These are phyloP conservation scores for Heliangelus exortis DNA, from an alignment of 2,797 vertebrate species.

Conservation along the genomic window DNA sequence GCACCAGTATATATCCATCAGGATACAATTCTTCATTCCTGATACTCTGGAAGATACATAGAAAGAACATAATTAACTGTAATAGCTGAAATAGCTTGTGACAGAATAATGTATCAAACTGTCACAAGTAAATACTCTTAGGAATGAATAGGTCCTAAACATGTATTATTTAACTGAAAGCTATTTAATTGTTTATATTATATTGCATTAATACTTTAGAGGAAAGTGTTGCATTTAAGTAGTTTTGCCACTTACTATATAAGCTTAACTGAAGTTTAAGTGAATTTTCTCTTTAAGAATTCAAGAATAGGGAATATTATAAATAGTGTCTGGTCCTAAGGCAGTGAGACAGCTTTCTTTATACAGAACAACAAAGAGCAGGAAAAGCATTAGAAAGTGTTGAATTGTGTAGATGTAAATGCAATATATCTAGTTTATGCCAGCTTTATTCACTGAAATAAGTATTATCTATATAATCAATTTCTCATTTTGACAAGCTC, in stretches of 20 bases:
- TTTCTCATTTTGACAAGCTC: background rate
- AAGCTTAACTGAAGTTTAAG: background rate
- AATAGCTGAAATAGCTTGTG: background rate
- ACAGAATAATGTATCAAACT: background rate
- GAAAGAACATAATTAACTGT: background rate
- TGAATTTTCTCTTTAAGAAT: background rate
- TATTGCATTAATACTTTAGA: constrained; percentile 48
- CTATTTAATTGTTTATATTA: constrained; percentile 60
- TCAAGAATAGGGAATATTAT: background rate
- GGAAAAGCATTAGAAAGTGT: background rate
- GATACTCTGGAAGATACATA: background rate
- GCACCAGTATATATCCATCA: background rate
- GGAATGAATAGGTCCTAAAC: background rate
- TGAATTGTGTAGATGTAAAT: background rate
- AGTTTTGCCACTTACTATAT: background rate
- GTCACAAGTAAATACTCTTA: background rate
- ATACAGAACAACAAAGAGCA: background rate
- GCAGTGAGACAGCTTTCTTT: background rate
- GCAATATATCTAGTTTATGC: background rate
- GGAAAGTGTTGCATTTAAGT: constrained; percentile 20
- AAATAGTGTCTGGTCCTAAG: background rate
- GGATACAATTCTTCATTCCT: background rate
- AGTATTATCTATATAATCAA: background rate
- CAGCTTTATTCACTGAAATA: background rate
- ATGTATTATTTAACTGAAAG: constrained; percentile 54